A percentile compares a stretch with the other conserved stretches of the same genome.
Evolutionary conservation across 2,888 invertebrate species (phyloP).

Genomic region (Onthophagus sagittarius): DNA sequence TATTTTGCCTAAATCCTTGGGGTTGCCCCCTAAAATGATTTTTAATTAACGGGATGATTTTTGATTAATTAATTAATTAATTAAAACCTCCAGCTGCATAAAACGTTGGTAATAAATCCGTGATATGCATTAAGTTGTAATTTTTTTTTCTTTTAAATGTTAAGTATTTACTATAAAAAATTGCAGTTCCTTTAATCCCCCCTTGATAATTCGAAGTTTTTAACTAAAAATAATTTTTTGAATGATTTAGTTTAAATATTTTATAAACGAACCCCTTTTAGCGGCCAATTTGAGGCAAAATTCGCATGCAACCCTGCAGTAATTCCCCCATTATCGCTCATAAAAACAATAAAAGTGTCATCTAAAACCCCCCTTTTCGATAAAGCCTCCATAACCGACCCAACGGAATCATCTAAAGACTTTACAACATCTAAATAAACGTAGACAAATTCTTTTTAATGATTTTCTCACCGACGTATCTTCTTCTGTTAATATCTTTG

Average conservation of each 20-base stretch:
- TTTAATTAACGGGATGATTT: slow-evolving; percentile 5
- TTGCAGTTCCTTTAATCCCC: slow-evolving; percentile 5
- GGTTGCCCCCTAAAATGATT: slow-evolving; percentile 9
- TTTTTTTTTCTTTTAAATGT: not conserved
- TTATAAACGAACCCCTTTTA: slow-evolving; percentile 59
- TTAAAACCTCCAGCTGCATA: slow-evolving; percentile 12
- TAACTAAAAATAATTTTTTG: not conserved
- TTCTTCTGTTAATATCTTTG: slow-evolving; percentile 58
- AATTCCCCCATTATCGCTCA: slow-evolving; percentile 84
- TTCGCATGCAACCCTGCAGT: slow-evolving; percentile 67
- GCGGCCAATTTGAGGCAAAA: slow-evolving; percentile 72
- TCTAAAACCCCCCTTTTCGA: slow-evolving; percentile 64
- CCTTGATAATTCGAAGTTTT: slow-evolving; percentile 9
- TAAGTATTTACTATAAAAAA: slow-evolving; percentile 9
- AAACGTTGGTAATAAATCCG: slow-evolving; percentile 12
- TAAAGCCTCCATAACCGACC: slow-evolving; percentile 68
- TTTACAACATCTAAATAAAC: slow-evolving; percentile 71
- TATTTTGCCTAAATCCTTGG: slow-evolving; percentile 34
- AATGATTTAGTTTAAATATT: not conserved
- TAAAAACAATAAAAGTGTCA: slow-evolving; percentile 79
- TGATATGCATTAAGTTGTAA: slow-evolving; percentile 7
- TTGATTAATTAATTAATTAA: not conserved
- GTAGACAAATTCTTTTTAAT: not conserved
- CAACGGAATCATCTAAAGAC: slow-evolving; percentile 80
- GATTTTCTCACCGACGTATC: slow-evolving; percentile 61